Evolutionary conservation across 2,113 vertebrate species (phyloP).

Genomic region (Barbus barbus): DNA sequence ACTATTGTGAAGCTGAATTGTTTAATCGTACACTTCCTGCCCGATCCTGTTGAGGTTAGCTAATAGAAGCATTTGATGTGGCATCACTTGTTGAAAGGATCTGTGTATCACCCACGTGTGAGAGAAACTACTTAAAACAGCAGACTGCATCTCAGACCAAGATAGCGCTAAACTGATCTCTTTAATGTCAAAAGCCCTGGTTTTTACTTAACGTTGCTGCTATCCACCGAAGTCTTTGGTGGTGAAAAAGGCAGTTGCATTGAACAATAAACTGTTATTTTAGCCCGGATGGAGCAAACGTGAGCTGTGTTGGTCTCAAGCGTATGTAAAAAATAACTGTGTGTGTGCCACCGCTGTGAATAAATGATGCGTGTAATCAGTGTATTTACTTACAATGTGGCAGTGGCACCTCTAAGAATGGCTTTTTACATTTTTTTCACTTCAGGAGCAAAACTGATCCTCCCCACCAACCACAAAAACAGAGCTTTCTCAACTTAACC

Average conservation of each 20-base stretch:
- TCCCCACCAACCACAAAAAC: slow-evolving; percentile 7
- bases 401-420: slow-evolving; percentile 18
- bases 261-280: slow-evolving; percentile 32
- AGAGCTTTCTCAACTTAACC: slow-evolving; percentile 43
- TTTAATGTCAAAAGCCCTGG: slow-evolving; percentile 75
- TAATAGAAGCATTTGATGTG: slow-evolving; percentile 74
- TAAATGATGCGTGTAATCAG: slow-evolving; percentile 23
- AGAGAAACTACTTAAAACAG: slow-evolving; percentile 76
- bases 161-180: slow-evolving; percentile 68
- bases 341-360: slow-evolving; percentile 17
- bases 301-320: not conserved
- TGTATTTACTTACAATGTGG: slow-evolving; percentile 32
- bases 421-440: not conserved
- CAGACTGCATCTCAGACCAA: slow-evolving; percentile 69
- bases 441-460: slow-evolving; percentile 10
- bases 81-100: slow-evolving; percentile 72
- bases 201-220: slow-evolving; percentile 75
- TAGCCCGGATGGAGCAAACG: slow-evolving; percentile 23
- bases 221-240: slow-evolving; percentile 68
- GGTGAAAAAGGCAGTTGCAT: slow-evolving; percentile 28
- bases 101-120: slow-evolving; percentile 71
- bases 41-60: slow-evolving; percentile 71
- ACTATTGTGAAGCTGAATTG: slow-evolving; percentile 67
- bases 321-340: not conserved
- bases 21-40: slow-evolving; percentile 38